Base-by-base conservation (phyloP, 2,113 vertebrate genomes). In the Manacus vitellinus region DNA sequence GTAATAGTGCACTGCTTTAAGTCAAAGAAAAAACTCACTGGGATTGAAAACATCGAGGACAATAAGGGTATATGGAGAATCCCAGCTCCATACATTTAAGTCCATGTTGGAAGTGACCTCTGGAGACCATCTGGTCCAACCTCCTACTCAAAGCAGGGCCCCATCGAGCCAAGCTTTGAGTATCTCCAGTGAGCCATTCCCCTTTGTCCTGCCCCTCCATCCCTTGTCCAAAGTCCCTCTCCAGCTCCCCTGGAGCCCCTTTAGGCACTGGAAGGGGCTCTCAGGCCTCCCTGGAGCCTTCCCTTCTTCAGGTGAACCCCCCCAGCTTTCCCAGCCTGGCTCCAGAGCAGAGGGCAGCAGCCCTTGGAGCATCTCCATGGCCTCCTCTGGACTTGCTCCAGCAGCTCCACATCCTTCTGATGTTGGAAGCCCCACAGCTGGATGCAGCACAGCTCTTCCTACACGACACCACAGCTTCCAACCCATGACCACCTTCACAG, bases 311-410 rank as follows among this genome's bases (percentile, higher is more conserved):
- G 58, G 27, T 0, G 22, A 88, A 1, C 52, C 20, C 1, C 1
- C 52, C n/a, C 66, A 76, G 15, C 8, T 68, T 10, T 70, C 43
- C 51, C 68, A 80, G 47, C 35, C 68, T 51, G 22, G 37, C 23
- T 24, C 25, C 37, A 66, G 5, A 41, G 25, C 14, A 41, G 27
- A 71, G 19, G 6, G 20, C 37, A 39, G 37, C 37, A 86, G 8
- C 14, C 35, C 35, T 17, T 4, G 3, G 12, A 81, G 8, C 19
- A 63, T 5, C 20, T 44, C 17, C 0, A 0, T 21, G 68, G 62
- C 8, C 27, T 39, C 70, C 62, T 87, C 63, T 39, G 55, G 49
- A 31, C 23, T 43, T 4, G 0, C 5, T 31, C 35, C 62, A 82
- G 9, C 33, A 76, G 19, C 33, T 65, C 37, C n/a, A 27, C 2